A percentile compares a stretch with the other conserved stretches of the same genome.
Conservation (phyloP, 2,113 vertebrate species). For the Hyperopisus bebe region DNA sequence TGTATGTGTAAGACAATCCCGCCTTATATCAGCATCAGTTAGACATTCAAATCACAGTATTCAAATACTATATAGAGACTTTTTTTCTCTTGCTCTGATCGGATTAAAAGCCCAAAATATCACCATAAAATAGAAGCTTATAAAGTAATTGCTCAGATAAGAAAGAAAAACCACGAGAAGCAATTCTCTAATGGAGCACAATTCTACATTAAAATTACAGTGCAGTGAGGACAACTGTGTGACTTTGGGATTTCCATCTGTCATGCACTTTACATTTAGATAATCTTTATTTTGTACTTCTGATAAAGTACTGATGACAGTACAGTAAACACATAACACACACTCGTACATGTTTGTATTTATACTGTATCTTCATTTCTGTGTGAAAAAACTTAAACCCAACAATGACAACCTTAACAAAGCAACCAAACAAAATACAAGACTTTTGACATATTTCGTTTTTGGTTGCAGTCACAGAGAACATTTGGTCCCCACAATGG, state of each 20-base stretch:
- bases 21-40: neutral
- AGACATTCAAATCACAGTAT: neutral
- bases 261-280: neutral
- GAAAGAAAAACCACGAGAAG: neutral
- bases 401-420: neutral
- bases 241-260: constrained; percentile 1
- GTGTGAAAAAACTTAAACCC: neutral
- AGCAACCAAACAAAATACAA: neutral
- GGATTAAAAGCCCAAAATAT: constrained; percentile 31
- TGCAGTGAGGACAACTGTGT: neutral
- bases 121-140: constrained; percentile 17
- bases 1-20: neutral
- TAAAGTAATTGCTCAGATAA: constrained; percentile 36
- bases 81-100: constrained; percentile 21
- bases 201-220: constrained; percentile 6
- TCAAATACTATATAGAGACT: neutral
- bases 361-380: neutral
- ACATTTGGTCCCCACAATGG: neutral
- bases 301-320: neutral
- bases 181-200: constrained; percentile 12
- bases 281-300: neutral
- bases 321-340: neutral
- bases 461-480: neutral
- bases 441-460: neutral
- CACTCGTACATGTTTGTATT: neutral